phyloP scores from a whole-genome alignment of 2,797 vertebrate genomes.

The Chaunax sp. region DNA sequence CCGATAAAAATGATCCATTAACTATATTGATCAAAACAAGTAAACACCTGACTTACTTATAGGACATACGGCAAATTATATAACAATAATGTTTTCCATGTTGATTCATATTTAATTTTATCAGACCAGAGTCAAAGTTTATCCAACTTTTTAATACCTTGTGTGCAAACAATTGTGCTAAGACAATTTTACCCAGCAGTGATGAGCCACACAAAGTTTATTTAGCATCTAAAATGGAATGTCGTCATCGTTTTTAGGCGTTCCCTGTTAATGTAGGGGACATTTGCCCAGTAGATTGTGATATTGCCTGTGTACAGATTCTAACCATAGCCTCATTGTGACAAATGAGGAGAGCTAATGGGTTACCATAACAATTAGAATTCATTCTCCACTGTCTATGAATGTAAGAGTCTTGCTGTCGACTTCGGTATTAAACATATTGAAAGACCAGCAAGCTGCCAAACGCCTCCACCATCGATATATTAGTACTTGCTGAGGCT shows the following conservation, averaged over 20 bases:
- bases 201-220: neutral
- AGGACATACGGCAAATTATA: too few species aligned
- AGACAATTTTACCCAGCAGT: neutral
- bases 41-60: too few species aligned
- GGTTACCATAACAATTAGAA: neutral
- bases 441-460: neutral
- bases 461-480: conserved; percentile 8
- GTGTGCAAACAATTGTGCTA: neutral
- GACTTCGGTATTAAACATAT: neutral
- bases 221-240: neutral
- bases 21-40: too few species aligned
- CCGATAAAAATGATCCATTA: too few species aligned
- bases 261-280: neutral
- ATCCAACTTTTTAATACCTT: neutral
- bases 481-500: conserved; percentile 17
- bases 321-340: too few species aligned
- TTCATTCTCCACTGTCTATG: neutral
- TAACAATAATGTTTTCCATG: too few species aligned
- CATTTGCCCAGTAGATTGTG: too few species aligned
- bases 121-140: neutral
- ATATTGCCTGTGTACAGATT: too few species aligned
- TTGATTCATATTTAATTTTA: too few species aligned
- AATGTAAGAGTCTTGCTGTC: conserved; percentile 8
- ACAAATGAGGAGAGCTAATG: too few species aligned
- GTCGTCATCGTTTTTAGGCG: neutral